phyloP scores from a whole-genome alignment of 1,140 invertebrate genomes.

The Trichonephila clavipes region DNA sequence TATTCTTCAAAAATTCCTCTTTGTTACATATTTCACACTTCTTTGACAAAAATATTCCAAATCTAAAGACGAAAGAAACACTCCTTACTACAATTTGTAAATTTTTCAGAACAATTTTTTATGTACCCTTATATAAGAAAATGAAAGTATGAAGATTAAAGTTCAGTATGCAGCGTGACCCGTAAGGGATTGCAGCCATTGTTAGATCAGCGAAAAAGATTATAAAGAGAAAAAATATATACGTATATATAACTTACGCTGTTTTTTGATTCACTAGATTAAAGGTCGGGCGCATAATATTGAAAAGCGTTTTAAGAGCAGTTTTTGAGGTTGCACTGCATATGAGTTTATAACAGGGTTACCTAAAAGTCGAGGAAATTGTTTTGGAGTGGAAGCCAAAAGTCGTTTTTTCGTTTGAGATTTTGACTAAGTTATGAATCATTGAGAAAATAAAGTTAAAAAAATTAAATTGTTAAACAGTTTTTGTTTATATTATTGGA shows the following conservation, averaged over 20 bases:
- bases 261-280: slow-evolving; percentile 6
- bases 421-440: too few relatives aligned
- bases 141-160: not conserved
- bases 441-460: too few relatives aligned
- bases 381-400: not conserved
- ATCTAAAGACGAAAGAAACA: too few relatives aligned
- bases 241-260: not conserved
- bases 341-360: not conserved
- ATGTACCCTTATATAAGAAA: not conserved
- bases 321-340: not conserved
- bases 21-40: too few relatives aligned
- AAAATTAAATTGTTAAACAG: too few relatives aligned
- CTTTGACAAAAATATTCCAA: too few relatives aligned
- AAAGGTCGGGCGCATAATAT: not conserved
- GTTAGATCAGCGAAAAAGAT: not conserved
- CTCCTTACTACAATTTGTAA: not conserved
- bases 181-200: not conserved
- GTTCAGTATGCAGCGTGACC: not conserved
- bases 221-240: not conserved
- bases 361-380: not conserved
- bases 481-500: too few relatives aligned
- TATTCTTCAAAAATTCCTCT: not conserved
- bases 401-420: too few relatives aligned
- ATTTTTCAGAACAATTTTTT: not conserved
- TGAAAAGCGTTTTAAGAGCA: not conserved